Evolutionary conservation across 2,113 vertebrate species (phyloP).

Genomic region (Galbula dea): DNA sequence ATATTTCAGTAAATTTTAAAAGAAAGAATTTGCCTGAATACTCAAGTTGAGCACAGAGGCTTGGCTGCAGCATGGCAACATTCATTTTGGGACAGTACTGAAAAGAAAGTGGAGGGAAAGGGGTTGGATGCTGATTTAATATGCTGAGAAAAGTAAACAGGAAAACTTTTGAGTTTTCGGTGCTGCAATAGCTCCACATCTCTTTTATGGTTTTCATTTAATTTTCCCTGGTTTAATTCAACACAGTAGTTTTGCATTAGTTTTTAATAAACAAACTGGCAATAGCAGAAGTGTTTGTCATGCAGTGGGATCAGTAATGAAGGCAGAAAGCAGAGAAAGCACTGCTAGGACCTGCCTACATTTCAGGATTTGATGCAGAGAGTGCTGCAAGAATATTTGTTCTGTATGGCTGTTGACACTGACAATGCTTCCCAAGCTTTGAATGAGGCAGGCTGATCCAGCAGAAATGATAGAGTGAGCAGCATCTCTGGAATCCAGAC

Average conservation of each 20-base stretch:
- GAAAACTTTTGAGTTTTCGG: background rate
- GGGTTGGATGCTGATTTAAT: background rate
- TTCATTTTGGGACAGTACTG: background rate
- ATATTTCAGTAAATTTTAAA: background rate
- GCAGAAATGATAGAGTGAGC: background rate
- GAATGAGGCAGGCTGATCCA: slow-evolving; percentile 1
- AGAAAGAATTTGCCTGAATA: background rate
- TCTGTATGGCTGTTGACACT: background rate
- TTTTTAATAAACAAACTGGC: background rate
- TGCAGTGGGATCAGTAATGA: background rate
- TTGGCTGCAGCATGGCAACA: background rate
- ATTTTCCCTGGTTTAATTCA: background rate
- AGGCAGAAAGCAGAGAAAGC: background rate
- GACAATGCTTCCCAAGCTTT: background rate
- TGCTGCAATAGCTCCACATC: background rate
- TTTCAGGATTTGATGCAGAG: background rate
- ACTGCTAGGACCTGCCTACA: background rate
- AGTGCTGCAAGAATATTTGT: background rate
- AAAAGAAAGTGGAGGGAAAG: background rate
- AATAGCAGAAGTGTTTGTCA: background rate
- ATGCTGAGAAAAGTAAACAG: background rate
- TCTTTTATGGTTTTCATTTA: background rate
- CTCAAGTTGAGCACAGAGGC: background rate
- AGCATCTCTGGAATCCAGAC: background rate
- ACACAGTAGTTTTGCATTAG: background rate